Evolutionary conservation across 2,888 invertebrate genomes (phyloP).

Genomic region (Pristionchus maxplancki): DNA sequence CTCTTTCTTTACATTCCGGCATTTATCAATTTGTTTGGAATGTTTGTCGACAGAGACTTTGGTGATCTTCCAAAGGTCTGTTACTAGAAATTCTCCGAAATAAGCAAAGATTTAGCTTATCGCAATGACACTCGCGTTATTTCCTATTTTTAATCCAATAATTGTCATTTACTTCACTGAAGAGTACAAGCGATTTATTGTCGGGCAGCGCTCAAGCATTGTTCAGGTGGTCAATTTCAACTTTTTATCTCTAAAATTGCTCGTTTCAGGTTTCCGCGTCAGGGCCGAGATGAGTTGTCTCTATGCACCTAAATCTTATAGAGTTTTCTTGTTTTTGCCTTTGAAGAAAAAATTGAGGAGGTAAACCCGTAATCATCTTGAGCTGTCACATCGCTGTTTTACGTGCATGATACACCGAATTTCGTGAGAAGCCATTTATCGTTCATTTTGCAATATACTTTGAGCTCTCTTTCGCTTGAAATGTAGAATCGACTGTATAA

Average conservation of each 20-base stretch:
- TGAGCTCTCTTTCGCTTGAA: too few relatives aligned
- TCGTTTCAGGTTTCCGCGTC: too few relatives aligned
- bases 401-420: too few relatives aligned
- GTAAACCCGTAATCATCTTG: too few relatives aligned
- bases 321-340: too few relatives aligned
- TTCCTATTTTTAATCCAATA: slow-evolving; percentile 13
- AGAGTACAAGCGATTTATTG: background rate
- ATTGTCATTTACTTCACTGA: slow-evolving; percentile 35
- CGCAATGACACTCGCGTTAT: background rate
- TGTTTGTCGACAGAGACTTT: slow-evolving; percentile 8
- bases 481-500: background rate
- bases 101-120: background rate
- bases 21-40: background rate
- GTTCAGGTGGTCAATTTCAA: too few relatives aligned
- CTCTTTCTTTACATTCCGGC: background rate
- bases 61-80: background rate
- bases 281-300: too few relatives aligned
- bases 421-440: too few relatives aligned
- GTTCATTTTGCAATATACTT: too few relatives aligned
- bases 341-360: too few relatives aligned
- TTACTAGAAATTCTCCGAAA: background rate
- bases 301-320: too few relatives aligned
- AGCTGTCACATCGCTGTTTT: too few relatives aligned
- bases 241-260: background rate
- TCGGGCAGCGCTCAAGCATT: background rate